Conservation (phyloP, 1,140 invertebrate species). For the Procambarus clarkii region DNA sequence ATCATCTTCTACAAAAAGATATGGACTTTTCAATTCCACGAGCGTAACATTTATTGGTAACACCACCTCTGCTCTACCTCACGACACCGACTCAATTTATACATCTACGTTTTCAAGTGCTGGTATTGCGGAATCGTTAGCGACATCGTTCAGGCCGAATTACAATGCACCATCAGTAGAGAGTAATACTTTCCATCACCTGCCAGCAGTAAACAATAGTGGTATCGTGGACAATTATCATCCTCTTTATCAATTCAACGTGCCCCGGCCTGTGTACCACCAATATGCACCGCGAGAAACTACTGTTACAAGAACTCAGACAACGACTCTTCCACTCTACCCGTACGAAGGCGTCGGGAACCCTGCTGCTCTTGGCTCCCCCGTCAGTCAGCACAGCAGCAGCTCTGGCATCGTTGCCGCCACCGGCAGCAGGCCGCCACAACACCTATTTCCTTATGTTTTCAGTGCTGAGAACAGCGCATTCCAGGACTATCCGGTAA, state of each 20-base stretch:
- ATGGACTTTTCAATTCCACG: neutral
- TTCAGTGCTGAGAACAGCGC: slow-evolving; percentile 10
- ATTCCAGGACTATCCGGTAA: neutral
- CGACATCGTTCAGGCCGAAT: neutral
- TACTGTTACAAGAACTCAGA: neutral
- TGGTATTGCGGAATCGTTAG: too few relatives aligned
- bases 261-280: neutral
- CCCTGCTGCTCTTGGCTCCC: slow-evolving; percentile 14
- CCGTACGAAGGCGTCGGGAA: slow-evolving; percentile 4
- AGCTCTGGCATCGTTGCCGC: neutral
- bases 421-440: neutral
- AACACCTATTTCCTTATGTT: neutral
- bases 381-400: slow-evolving; percentile 11
- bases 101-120: neutral
- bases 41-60: neutral
- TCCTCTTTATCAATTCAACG: neutral
- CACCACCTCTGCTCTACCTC: neutral
- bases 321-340: neutral
- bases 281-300: neutral
- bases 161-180: neutral
- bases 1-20: neutral
- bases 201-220: neutral
- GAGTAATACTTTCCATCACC: neutral
- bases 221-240: neutral
- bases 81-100: neutral